Conservation (phyloP, 53 echinoderm and acorn worm species). For the Echinarachnius parma region DNA sequence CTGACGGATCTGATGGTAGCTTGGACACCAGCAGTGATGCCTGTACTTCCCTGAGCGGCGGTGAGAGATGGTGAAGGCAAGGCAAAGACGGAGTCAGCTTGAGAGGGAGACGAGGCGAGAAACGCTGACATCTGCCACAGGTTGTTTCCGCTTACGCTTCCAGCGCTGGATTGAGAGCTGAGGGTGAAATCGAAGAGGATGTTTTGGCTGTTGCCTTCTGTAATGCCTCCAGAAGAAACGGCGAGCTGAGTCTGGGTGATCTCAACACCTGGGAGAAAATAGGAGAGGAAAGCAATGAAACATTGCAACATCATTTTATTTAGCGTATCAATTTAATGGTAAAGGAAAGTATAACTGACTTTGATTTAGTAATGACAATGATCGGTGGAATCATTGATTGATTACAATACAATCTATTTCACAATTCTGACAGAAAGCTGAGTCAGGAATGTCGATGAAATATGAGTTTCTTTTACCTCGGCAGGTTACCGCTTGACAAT, state of each 20-base stretch:
- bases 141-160: conserved; percentile 47
- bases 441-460: too few species aligned
- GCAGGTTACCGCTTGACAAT: conserved; percentile 1
- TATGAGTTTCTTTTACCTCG: too few species aligned
- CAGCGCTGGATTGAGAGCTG: not conserved
- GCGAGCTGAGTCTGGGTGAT: not conserved
- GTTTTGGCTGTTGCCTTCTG: conserved; percentile 10
- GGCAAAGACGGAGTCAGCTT: conserved; percentile 17
- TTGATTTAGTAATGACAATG: too few species aligned
- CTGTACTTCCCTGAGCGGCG: not conserved
- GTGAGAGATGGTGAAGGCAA: not conserved
- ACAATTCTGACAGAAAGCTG: not conserved
- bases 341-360: too few species aligned
- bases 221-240: conserved; percentile 3
- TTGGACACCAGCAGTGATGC: not conserved
- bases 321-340: too few species aligned
- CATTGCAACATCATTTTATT: too few species aligned
- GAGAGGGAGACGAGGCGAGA: conserved; percentile 43
- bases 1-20: conserved; percentile 13
- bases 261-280: conserved; percentile 36
- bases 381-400: too few species aligned
- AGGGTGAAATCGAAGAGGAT: conserved; percentile 14
- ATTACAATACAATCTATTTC: too few species aligned
- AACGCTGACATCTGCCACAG: conserved; percentile 67
- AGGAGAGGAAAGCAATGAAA: too few species aligned